Evolutionary conservation across 2,888 invertebrate species (phyloP).

Genomic region (Chrysina gloriosa): DNA sequence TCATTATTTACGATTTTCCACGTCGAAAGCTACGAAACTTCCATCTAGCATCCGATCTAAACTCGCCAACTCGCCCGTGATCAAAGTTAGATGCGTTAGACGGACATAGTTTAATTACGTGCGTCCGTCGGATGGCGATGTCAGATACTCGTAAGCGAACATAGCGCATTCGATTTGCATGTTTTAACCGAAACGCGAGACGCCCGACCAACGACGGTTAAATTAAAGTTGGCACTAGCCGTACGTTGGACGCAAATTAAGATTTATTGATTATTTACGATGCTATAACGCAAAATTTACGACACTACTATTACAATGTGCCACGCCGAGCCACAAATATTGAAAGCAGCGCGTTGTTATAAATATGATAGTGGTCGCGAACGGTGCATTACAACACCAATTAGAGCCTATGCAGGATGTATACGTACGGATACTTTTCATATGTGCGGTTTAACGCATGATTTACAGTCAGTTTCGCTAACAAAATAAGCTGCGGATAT

Average conservation of each 20-base stretch:
- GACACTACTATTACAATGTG: slow-evolving; percentile 19
- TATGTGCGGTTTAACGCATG: background rate
- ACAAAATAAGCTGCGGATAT: background rate
- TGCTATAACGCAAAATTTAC: slow-evolving; percentile 17
- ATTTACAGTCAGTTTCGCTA: background rate
- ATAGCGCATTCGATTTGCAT: slow-evolving; percentile 22
- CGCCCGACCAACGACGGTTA: background rate
- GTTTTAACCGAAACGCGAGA: slow-evolving; percentile 25
- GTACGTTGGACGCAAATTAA: slow-evolving; percentile 20
- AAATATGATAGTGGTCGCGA: slow-evolving; percentile 15
- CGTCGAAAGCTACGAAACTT: background rate
- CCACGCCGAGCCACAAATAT: slow-evolving; percentile 11
- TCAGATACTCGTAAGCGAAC: slow-evolving; percentile 9
- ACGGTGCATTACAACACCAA: background rate
- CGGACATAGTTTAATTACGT: slow-evolving; percentile 44
- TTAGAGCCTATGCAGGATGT: background rate
- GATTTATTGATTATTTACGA: slow-evolving; percentile 28
- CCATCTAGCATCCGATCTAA: background rate
- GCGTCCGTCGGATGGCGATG: slow-evolving; percentile 42
- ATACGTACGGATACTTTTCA: slow-evolving; percentile 1
- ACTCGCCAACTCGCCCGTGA: background rate
- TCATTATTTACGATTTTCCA: slow-evolving; percentile 22
- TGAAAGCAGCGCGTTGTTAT: slow-evolving; percentile 7
- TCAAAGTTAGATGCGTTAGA: slow-evolving; percentile 21
- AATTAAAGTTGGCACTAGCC: slow-evolving; percentile 25